Percentiles rank a stretch among this genome's conserved stretches.
These are phyloP conservation scores for Danio kyathit DNA, from an alignment of 2,797 vertebrate species.

Conservation along the genomic window DNA sequence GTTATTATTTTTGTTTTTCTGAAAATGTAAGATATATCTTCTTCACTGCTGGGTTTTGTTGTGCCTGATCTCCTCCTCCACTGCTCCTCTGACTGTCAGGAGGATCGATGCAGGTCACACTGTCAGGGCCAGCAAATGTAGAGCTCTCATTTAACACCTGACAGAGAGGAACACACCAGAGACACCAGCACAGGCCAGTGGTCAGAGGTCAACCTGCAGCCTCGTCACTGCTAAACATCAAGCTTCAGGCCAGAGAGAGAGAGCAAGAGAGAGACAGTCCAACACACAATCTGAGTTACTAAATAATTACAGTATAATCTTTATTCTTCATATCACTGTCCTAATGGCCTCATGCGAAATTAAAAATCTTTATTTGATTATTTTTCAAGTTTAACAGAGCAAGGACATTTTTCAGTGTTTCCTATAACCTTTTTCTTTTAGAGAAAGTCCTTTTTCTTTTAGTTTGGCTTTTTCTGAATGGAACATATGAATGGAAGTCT, in stretches of 20 bases:
- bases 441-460: too few species aligned
- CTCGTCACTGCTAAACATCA: constrained; percentile 60
- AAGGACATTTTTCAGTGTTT: too few species aligned
- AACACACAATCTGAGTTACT: not conserved
- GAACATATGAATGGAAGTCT: too few species aligned
- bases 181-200: constrained; percentile 54
- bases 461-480: too few species aligned
- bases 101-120: constrained; percentile 65
- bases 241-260: constrained; percentile 46
- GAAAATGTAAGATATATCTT: not conserved
- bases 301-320: too few species aligned
- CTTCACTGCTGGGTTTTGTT: not conserved
- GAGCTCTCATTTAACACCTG: constrained; percentile 73
- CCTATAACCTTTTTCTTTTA: too few species aligned
- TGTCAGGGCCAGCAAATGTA: constrained; percentile 70
- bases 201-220: constrained; percentile 54
- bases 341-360: too few species aligned
- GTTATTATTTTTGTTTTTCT: not conserved
- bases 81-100: constrained; percentile 49
- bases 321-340: too few species aligned
- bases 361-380: too few species aligned
- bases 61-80: constrained; percentile 27
- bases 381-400: too few species aligned
- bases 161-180: constrained; percentile 64
- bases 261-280: constrained; percentile 1